Conservation (phyloP, 1,140 invertebrate genomes). For the Trigoniulus corallinus region DNA sequence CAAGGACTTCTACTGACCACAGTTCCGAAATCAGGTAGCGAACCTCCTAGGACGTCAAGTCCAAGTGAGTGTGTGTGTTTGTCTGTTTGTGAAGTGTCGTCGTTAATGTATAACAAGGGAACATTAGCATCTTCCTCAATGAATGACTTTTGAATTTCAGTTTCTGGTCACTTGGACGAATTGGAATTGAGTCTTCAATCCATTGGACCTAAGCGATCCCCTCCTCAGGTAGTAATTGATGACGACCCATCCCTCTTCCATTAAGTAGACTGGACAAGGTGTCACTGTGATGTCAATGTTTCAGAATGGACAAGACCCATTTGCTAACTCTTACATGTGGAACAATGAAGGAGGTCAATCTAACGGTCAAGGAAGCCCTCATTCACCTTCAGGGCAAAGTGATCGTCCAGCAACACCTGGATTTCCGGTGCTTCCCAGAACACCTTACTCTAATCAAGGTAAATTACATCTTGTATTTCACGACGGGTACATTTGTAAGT, state of each 20-base stretch:
- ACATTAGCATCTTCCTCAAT: no score
- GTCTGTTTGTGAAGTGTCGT: no score
- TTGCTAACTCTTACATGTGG: no score
- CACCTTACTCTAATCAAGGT: slow-evolving; percentile 50
- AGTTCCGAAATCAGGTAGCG: not conserved
- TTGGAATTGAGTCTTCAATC: slow-evolving; percentile 4
- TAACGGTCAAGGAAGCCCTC: slow-evolving; percentile 13
- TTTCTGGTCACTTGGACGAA: not conserved
- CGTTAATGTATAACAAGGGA: no score
- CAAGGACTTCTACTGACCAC: slow-evolving; percentile 3
- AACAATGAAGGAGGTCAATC: no score
- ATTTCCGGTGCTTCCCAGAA: slow-evolving; percentile 73
- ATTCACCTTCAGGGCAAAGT: slow-evolving; percentile 5
- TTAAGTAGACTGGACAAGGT: no score
- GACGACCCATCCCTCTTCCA: no score
- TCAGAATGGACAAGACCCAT: no score
- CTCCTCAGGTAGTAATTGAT: no score
- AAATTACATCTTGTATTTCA: slow-evolving; percentile 21
- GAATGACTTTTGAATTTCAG: slow-evolving; percentile 4
- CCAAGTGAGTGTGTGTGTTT: not conserved
- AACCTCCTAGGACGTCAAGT: not conserved
- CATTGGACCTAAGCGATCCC: not conserved
- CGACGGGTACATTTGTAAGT: not conserved
- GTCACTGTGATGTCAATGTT: no score
- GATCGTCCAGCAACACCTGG: slow-evolving; percentile 64